Evolutionary conservation across 1,140 invertebrate species (phyloP).

Genomic region (Protaetia brevitarsis): DNA sequence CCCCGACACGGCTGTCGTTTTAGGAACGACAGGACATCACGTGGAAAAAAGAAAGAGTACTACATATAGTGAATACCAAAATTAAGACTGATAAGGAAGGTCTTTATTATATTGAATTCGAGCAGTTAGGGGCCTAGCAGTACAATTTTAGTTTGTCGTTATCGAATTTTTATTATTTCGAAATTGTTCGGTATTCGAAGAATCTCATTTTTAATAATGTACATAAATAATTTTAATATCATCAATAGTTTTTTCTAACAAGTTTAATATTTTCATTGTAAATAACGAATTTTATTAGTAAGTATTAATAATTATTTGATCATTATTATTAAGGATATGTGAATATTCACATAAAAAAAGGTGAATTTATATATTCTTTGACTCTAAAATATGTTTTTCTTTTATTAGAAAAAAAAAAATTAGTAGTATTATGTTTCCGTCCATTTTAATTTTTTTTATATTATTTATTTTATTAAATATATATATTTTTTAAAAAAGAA

Average conservation of each 20-base stretch:
- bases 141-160: slow-evolving; percentile 9
- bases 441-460: slow-evolving; percentile 8
- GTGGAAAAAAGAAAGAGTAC: slow-evolving; percentile 93
- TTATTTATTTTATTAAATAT: neutral
- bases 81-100: slow-evolving; percentile 6
- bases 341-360: too few species aligned
- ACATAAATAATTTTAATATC: too few species aligned
- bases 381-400: too few species aligned
- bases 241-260: too few species aligned
- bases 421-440: slow-evolving; percentile 14
- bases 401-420: too few species aligned
- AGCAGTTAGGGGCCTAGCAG: slow-evolving; percentile 9
- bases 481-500: slow-evolving; percentile 1
- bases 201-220: too few species aligned
- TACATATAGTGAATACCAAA: slow-evolving; percentile 72
- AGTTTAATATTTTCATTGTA: too few species aligned
- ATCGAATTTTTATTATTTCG: neutral
- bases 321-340: too few species aligned
- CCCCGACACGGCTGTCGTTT: slow-evolving; percentile 87
- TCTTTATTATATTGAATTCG: slow-evolving; percentile 6
- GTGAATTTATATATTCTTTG: too few species aligned
- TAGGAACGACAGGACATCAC: slow-evolving; percentile 86
- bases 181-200: too few species aligned
- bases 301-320: too few species aligned
- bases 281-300: too few species aligned